phyloP scores from a whole-genome alignment of 2,113 vertebrate species.

The Vombatus ursinus region DNA sequence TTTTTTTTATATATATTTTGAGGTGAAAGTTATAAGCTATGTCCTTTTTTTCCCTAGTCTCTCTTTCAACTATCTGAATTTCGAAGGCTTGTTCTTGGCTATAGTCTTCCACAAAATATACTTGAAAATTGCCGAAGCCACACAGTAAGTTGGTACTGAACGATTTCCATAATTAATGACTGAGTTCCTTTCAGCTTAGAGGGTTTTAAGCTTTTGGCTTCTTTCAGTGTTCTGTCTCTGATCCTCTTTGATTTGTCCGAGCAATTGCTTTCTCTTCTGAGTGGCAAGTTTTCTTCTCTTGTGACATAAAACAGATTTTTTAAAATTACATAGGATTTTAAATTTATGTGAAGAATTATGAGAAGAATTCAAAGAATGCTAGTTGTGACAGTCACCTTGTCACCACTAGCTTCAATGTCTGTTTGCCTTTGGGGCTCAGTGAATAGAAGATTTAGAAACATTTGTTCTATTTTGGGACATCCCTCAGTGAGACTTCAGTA shows the following conservation, averaged over 20 bases:
- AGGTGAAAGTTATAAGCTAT: conserved; percentile 13
- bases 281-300: neutral
- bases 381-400: neutral
- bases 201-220: neutral
- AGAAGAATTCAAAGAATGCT: neutral
- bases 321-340: neutral
- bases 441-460: neutral
- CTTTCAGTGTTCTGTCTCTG: neutral
- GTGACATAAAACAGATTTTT: conserved; percentile 2
- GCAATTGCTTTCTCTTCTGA: conserved; percentile 25
- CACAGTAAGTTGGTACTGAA: conserved; percentile 85
- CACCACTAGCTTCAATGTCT: neutral
- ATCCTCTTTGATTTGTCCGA: neutral
- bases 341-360: conserved; percentile 7
- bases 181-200: neutral
- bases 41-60: conserved; percentile 85
- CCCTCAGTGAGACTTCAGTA: neutral
- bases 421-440: neutral
- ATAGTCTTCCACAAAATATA: conserved; percentile 88
- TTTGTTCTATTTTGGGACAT: neutral
- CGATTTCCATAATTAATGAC: neutral
- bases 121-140: conserved; percentile 90
- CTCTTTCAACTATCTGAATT: conserved; percentile 96
- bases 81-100: conserved; percentile 94
- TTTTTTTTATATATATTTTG: conserved; percentile 24